Percentiles rank a stretch among this genome's conserved stretches.
Conservation (phyloP, 2,888 invertebrate genomes). For the Calameuta pallipes region DNA sequence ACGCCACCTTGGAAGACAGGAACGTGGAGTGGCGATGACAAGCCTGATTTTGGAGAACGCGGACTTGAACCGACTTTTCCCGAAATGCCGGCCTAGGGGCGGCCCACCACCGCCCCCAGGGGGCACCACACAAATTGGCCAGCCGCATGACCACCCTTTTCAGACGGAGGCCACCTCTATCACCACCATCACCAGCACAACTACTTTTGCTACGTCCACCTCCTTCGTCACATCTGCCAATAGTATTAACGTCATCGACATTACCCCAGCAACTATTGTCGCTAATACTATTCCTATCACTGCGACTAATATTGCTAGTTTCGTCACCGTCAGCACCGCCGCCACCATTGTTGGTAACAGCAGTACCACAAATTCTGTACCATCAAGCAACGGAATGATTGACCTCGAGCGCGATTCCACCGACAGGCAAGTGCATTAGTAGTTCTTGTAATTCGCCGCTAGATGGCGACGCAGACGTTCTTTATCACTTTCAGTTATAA, state of each 20-base stretch:
- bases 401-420: constrained; percentile 63
- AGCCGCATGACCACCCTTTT: constrained; percentile 59
- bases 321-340: constrained; percentile 9
- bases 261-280: constrained; percentile 37
- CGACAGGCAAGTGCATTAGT: constrained; percentile 56
- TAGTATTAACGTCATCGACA: background rate
- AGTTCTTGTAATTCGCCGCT: background rate
- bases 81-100: constrained; percentile 66
- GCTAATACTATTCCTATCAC: background rate
- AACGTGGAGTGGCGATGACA: constrained; percentile 64
- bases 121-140: constrained; percentile 50
- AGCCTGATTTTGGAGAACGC: constrained; percentile 66
- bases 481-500: background rate
- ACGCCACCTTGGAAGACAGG: constrained; percentile 52
- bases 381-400: constrained; percentile 58
- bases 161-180: constrained; percentile 21
- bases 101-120: constrained; percentile 59
- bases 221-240: constrained; percentile 27
- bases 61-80: constrained; percentile 64
- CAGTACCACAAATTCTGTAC: constrained; percentile 24
- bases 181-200: constrained; percentile 40
- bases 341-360: constrained; percentile 26
- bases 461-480: background rate
- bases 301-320: background rate
- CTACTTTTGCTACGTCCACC: constrained; percentile 14